These are phyloP conservation scores for Chlorodrepanis virens DNA, from an alignment of 2,113 vertebrate species.

Conservation along the genomic window DNA sequence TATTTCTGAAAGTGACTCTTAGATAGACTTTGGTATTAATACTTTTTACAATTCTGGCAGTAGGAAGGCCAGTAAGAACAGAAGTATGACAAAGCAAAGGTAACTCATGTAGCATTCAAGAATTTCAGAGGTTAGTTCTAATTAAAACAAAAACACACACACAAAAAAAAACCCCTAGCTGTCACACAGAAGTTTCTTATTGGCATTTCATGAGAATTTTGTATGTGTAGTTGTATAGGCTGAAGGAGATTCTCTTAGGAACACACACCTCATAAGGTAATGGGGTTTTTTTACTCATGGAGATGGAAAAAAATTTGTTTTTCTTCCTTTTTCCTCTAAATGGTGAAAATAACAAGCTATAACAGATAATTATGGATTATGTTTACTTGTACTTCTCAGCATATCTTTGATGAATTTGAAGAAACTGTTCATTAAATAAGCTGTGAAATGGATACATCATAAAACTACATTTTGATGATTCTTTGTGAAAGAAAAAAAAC, in stretches of 20 bases:
- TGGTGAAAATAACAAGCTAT: not conserved
- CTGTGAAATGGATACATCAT: not conserved
- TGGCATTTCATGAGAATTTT: not conserved
- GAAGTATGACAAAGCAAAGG: not conserved
- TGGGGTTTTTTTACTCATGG: not conserved
- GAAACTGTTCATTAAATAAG: not conserved
- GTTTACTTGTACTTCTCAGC: not conserved
- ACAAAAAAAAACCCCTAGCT: not conserved
- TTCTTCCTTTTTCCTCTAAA: not conserved
- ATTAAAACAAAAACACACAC: not conserved
- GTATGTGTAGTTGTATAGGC: not conserved
- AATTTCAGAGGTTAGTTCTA: not conserved
- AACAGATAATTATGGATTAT: not conserved
- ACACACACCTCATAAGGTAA: not conserved
- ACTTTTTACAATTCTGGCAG: not conserved
- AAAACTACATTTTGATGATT: not conserved
- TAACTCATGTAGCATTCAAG: not conserved
- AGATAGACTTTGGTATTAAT: not conserved
- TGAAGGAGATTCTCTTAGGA: not conserved
- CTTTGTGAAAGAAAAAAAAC: not conserved
- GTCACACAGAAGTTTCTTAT: not conserved
- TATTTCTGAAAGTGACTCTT: not conserved
- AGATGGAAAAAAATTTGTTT: not conserved
- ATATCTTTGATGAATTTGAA: not conserved
- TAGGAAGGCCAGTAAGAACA: not conserved